Evolutionary conservation across 2,888 invertebrate species (phyloP).

Genomic region (Elgonia sp.): DNA sequence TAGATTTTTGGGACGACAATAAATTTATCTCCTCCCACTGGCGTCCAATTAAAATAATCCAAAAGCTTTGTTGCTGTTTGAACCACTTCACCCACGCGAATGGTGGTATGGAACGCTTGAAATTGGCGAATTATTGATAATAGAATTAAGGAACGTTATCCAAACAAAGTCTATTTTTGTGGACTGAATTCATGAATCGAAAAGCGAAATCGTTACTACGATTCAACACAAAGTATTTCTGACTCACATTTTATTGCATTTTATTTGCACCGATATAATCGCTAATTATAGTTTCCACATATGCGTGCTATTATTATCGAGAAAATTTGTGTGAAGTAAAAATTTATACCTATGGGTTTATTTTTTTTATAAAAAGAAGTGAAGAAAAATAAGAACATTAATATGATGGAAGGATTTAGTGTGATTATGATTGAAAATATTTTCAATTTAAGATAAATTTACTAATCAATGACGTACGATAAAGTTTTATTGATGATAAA

Average conservation of each 20-base stretch:
- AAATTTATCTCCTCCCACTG: constrained; percentile 46
- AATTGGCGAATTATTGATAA: background rate
- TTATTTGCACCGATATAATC: constrained; percentile 78
- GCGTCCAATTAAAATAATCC: constrained; percentile 51
- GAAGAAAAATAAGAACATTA: no score
- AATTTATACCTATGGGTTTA: no score
- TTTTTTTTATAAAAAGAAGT: no score
- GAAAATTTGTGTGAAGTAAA: background rate
- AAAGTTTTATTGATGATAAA: constrained; percentile 22
- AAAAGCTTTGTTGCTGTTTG: constrained; percentile 39
- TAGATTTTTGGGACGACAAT: constrained; percentile 59
- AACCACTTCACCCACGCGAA: constrained; percentile 31
- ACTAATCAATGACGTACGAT: background rate
- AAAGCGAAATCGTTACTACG: constrained; percentile 6
- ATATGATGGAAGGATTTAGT: no score
- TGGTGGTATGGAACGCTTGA: background rate
- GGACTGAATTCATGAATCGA: background rate
- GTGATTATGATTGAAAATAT: background rate
- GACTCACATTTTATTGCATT: constrained; percentile 34
- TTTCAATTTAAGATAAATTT: constrained; percentile 3
- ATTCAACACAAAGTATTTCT: constrained; percentile 45
- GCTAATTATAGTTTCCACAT: constrained; percentile 81
- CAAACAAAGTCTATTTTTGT: background rate
- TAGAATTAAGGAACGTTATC: background rate
- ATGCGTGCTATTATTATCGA: background rate